Base-by-base conservation (phyloP, 1,140 invertebrate genomes). In the Drosophila ogumai region DNA sequence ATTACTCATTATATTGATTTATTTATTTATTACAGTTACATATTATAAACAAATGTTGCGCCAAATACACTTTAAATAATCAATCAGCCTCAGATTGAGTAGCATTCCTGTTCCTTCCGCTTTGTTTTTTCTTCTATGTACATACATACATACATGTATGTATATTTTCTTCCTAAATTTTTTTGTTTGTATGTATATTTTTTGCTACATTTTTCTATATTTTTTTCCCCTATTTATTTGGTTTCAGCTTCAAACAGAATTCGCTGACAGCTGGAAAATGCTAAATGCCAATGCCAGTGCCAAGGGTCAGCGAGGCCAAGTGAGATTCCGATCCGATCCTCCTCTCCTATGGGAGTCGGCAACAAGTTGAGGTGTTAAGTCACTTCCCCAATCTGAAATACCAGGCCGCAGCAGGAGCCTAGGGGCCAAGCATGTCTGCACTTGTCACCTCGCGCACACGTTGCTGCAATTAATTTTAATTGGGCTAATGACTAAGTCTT, bases 381-480 rank as follows among this genome's bases (percentile, higher is more conserved):
- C 60, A 31, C 13, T 66, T 34, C 13, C 60, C 12, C 1, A 10
- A 19, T 36, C 25, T 4, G 13, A 28, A 34, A 65, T 41, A 19
- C 38, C 46, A 25, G 44, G 6, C 22, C 9, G 31, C 31, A 32
- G 31, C 7, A 3, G 22, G 19, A 4, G 19, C 6, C 28, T 28
- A 8, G 0, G 38, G 61, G 61, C 46, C 47, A 54, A 52, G 12
- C 59, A 36, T 55, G 34, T 31, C 47, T 25, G 32, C 22, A 25
- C 32, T 63, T n/a, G 31, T 13, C 38, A 44, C 38, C 22, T 36
- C n/a, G 31, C 54, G 43, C 57, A 61, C 64, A 57, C 69, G 46
- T 63, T 54, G 57, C 22, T 44, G 71, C 71, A 76, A 84, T 85
- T 74, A 61, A 63, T 66, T 64, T 81, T 77, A 81, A 80, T 85